Base-by-base conservation (phyloP, 2,888 invertebrate species). In the Eutolmus rufibarbis region DNA sequence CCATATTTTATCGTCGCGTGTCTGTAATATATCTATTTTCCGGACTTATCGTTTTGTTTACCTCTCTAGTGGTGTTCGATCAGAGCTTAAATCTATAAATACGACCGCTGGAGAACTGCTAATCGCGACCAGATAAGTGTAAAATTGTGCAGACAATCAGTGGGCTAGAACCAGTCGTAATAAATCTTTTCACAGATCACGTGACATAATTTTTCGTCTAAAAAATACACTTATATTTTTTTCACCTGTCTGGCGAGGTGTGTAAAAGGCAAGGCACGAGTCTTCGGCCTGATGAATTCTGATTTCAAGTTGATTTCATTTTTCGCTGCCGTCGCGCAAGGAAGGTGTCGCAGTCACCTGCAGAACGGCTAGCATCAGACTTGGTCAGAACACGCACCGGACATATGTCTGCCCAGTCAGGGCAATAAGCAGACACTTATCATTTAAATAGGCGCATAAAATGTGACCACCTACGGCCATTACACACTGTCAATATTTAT, bases 371-470 rank as follows among this genome's bases (percentile, higher is more conserved):
- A 40, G 16, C 31, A 43, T 74, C 74, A 46, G 40, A 74, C 74
- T 74, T 74, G 74, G 46, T 51, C 76, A 74, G 86, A 86, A 86
- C 76, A 86, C 74, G 56, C 78, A 37, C 77, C 77, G 77, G 56
- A 77, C 86, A 78, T 86, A 77, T 86, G 86, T 86, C 56, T 77
- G 77, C 86, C 16, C 78, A 86, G 76, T 78, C 57, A 57, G 51
- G 57, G 78, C 78, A 78, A 86, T 86, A 86, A 86, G 76, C 86
- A 85, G 84, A 88, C 86, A 88, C 84, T 88, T 88, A 88, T 88
- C 87, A 87, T 86, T 88, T 88, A 88, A 88, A 88, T 88, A 87
- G 88, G 84, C 86, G 84, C 88, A 88, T 87, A 87, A 86, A 84
- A 87, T 86, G 46, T 78, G 88, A 84, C 88, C 88, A 88, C 88